Percentiles rank a stretch among this genome's conserved stretches.
These are phyloP conservation scores for Atlantisia rogersi DNA, from an alignment of 2,113 vertebrate species.

Conservation along the genomic window DNA sequence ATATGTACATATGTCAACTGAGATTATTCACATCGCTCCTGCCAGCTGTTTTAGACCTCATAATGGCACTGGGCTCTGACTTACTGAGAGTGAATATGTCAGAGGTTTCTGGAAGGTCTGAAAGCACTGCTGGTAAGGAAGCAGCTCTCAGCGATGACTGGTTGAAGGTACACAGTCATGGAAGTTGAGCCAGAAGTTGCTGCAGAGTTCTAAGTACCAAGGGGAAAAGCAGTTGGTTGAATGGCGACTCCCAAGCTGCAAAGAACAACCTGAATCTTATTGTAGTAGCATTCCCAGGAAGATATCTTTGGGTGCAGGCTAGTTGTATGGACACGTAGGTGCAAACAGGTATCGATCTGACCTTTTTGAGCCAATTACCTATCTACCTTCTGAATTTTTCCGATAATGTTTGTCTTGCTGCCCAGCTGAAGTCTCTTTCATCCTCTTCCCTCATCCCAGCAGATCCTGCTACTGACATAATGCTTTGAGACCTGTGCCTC, in stretches of 20 bases:
- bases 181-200: not conserved
- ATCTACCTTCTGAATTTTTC: not conserved
- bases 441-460: not conserved
- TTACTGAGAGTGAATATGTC: not conserved
- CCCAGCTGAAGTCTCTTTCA: not conserved
- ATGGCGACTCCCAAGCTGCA: not conserved
- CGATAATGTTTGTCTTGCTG: not conserved
- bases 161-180: not conserved
- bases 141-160: accelerated
- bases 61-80: not conserved
- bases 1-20: not conserved
- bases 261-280: not conserved
- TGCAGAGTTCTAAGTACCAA: not conserved
- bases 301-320: not conserved
- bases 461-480: not conserved
- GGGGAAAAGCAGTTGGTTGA: not conserved
- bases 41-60: not conserved
- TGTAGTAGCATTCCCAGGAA: not conserved
- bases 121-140: not conserved
- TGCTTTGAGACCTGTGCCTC: not conserved
- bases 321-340: not conserved
- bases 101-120: not conserved
- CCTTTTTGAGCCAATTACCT: not conserved
- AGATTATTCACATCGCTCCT: not conserved
- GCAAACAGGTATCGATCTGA: not conserved